A percentile compares a stretch with the other conserved stretches of the same genome.
Evolutionary conservation across 23 tunicate genomes (phyloP).

Genomic region (Styela plicata): DNA sequence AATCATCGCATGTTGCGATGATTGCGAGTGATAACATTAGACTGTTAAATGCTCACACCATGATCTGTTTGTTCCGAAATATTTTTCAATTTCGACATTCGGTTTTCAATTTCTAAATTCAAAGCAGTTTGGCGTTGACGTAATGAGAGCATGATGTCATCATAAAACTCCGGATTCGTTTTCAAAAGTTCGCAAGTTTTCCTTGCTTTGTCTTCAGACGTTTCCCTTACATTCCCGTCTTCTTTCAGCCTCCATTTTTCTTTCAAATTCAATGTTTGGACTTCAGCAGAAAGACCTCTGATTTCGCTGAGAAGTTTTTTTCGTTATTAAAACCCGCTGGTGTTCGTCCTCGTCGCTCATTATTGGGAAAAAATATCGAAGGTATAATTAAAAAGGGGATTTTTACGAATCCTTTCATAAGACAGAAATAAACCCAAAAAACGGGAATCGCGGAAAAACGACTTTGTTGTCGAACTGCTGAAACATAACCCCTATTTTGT

Average conservation of each 20-base stretch:
- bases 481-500: too few species aligned
- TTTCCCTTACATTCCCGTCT: background rate
- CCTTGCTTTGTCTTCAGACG: conserved; percentile 9
- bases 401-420: too few species aligned
- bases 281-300: background rate
- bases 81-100: background rate
- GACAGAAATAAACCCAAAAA: too few species aligned
- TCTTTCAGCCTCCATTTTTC: conserved; percentile 3
- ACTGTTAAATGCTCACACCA: too few species aligned
- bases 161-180: conserved; percentile 20
- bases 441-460: too few species aligned
- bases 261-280: conserved; percentile 7
- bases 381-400: too few species aligned
- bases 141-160: conserved; percentile 28
- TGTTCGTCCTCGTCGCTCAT: background rate
- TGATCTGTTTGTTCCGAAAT: too few species aligned
- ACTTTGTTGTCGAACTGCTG: too few species aligned
- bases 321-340: background rate
- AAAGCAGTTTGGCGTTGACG: conserved; percentile 25
- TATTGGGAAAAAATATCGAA: too few species aligned
- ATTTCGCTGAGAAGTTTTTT: background rate
- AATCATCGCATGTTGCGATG: too few species aligned
- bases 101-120: conserved; percentile 7
- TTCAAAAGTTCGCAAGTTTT: background rate
- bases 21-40: too few species aligned